phyloP scores from a whole-genome alignment of 2,797 vertebrate genomes.

The Emys orbicularis region DNA sequence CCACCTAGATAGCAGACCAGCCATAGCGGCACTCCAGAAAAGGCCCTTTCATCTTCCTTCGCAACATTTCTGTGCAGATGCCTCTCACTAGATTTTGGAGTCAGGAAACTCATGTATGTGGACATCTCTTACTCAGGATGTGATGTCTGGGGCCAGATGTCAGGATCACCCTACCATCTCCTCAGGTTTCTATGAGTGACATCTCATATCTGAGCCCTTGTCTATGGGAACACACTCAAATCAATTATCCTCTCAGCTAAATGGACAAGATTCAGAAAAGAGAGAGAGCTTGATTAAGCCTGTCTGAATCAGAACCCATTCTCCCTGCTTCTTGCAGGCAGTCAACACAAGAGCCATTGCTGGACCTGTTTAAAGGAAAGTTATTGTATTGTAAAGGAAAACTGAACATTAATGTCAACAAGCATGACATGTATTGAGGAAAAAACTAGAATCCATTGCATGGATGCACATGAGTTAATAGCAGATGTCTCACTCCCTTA shows the following conservation, averaged over 20 bases:
- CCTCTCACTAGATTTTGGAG: background rate
- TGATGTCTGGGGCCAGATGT: background rate
- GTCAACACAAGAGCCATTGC: too few relatives aligned
- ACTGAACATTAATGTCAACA: too few relatives aligned
- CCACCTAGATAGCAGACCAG: background rate
- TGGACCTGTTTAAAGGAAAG: too few relatives aligned
- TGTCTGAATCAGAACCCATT: too few relatives aligned
- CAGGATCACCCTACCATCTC: background rate
- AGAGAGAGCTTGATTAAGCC: too few relatives aligned
- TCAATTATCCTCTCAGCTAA: background rate
- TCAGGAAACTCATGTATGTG: background rate
- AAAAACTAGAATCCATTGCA: too few relatives aligned
- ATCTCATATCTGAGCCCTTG: background rate
- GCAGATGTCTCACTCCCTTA: background rate
- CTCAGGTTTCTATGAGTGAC: background rate
- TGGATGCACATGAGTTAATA: too few relatives aligned
- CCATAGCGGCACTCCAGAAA: background rate
- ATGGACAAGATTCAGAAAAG: background rate
- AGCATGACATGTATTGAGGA: too few relatives aligned
- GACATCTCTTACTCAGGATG: background rate
- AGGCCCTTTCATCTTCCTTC: background rate
- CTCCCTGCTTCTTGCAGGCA: too few relatives aligned
- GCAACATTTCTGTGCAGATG: background rate
- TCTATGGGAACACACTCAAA: background rate
- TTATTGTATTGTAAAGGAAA: too few relatives aligned